Conservation (phyloP, 1,140 invertebrate genomes). For the Drosophila nasuta region DNA sequence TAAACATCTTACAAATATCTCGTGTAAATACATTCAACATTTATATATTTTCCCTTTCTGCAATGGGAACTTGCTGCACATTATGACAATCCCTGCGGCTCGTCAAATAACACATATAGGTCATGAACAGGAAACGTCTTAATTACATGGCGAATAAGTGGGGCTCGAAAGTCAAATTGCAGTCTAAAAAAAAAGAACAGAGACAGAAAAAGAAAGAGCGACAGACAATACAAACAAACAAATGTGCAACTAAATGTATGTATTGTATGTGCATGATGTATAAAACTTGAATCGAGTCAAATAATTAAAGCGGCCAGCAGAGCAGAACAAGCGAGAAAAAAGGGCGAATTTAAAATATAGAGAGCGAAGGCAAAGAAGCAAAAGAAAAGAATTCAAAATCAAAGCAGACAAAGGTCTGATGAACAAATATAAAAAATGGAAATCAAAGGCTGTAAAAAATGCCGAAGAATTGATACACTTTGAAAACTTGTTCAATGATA, state of each 20-base stretch:
- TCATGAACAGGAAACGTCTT: constrained; percentile 78
- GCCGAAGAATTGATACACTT: background rate
- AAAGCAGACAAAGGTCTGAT: constrained; percentile 46
- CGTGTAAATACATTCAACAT: background rate
- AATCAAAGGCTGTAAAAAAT: background rate
- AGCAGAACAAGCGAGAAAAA: constrained; percentile 61
- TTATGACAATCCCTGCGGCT: background rate
- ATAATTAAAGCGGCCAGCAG: constrained; percentile 71
- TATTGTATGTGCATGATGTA: constrained; percentile 30
- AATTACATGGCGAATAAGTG: constrained; percentile 71
- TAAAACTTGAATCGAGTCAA: constrained; percentile 61
- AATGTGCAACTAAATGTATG: constrained; percentile 2
- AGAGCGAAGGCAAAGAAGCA: background rate
- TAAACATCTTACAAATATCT: too few relatives aligned
- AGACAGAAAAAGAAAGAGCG: constrained; percentile 25
- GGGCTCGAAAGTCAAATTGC: constrained; percentile 74
- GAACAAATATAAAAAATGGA: constrained; percentile 29
- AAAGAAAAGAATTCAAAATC: constrained; percentile 24
- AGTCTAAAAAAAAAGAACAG: constrained; percentile 46
- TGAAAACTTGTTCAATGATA: background rate
- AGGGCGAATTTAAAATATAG: constrained; percentile 33
- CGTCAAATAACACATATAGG: constrained; percentile 37
- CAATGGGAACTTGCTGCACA: background rate
- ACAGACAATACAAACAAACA: background rate
- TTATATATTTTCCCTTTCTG: background rate